Evolutionary conservation across 2,888 invertebrate species (phyloP).

Genomic region (Acleris emargana): DNA sequence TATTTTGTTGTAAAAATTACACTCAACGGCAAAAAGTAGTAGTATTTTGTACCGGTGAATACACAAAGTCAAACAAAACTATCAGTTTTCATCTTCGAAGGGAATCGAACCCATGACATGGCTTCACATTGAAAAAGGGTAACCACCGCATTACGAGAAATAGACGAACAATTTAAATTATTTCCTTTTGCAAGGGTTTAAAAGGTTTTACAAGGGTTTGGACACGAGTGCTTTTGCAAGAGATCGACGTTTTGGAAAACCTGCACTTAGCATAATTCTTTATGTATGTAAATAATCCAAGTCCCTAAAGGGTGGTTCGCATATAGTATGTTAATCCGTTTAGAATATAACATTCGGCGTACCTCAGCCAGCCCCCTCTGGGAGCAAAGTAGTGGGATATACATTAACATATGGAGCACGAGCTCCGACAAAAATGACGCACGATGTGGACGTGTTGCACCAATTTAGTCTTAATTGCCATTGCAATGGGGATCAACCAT

Average conservation of each 20-base stretch:
- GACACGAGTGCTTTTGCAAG: not conserved
- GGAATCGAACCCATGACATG: no score
- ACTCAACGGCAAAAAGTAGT: not conserved
- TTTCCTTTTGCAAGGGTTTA: constrained; percentile 3
- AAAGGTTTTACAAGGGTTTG: constrained; percentile 7
- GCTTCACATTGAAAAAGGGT: no score
- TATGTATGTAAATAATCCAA: constrained; percentile 36
- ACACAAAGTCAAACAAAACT: no score
- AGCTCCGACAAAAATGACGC: constrained; percentile 14
- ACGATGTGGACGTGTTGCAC: constrained; percentile 17
- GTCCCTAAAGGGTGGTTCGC: constrained; percentile 34
- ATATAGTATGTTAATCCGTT: constrained; percentile 37
- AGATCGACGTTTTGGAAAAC: constrained; percentile 16
- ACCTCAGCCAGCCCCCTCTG: constrained; percentile 29
- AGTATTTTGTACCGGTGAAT: no score
- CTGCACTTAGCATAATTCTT: constrained; percentile 33
- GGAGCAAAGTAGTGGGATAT: constrained; percentile 26
- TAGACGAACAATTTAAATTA: not conserved
- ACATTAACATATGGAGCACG: constrained; percentile 27
- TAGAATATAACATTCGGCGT: constrained; percentile 33
- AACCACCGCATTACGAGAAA: no score
- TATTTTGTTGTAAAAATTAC: no score
- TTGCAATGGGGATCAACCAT: no score
- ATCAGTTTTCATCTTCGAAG: no score
- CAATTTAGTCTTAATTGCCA: not conserved